Base-by-base conservation (phyloP, 2,113 vertebrate genomes). In the Diadophis punctatus region DNA sequence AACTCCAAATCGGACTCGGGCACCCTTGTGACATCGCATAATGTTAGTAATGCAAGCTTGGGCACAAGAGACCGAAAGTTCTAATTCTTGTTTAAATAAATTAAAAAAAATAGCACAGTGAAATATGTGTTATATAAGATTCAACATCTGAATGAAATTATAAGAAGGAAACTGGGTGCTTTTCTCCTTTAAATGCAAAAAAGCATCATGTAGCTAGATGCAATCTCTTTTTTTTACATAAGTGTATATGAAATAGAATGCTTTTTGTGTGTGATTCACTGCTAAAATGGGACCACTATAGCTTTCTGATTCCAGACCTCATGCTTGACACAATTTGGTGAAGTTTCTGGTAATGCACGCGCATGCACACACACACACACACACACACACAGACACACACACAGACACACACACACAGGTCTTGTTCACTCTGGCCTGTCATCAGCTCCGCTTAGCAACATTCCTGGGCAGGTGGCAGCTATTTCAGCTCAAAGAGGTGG, bases 401-500 rank as follows among this genome's bases (percentile, higher is more conserved):
- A 52, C 10, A 52, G 20, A 58, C 63, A 58, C 30, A 68, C 27
- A 63, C 11, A 68, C 2, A 30, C 11, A 14, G 4, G 27, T 55
- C 49, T 90, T n/a, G 48, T 88, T 56, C 51, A 56, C 90, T 53
- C 53, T 86, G 51, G 34, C 87, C 48, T 91, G 87, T 90, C 93
- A 89, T 89, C 87, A 1, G 48, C 93, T 89, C 46, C 48, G 74
- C 93, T 91, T 90, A 86, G 39, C 90, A 90, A 84, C 90, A 86
- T 93, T 90, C 93, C 90, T 90, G 52, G 90, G 87, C 90, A 93
- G 93, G 93, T 93, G 93, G 80, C 90, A 90, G 49, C 80, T 92
- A 93, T 90, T 90, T 93, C 89, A 87, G 58, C 85, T 48, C 49
- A 39, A 56, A 88, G 52, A 11, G 90, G 91, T 68, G 68, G 89